Evolutionary conservation across 1,140 invertebrate genomes (phyloP).

Genomic region (Bombus fervidus): DNA sequence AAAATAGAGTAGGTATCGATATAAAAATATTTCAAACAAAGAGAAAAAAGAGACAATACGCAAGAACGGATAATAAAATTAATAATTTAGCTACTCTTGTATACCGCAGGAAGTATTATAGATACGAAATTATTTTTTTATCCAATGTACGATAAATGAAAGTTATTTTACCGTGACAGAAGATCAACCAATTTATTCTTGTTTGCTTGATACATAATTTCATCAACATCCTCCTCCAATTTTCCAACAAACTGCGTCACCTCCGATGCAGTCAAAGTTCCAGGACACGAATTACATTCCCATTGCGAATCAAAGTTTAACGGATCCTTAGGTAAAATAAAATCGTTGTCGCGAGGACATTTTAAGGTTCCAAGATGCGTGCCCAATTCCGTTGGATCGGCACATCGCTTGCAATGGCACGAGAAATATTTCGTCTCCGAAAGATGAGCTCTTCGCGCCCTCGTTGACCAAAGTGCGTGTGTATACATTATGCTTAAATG

Average conservation of each 20-base stretch:
- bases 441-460: slow-evolving; percentile 89
- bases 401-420: slow-evolving; percentile 89
- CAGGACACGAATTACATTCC: slow-evolving; percentile 88
- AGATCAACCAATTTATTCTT: slow-evolving; percentile 71
- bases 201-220: slow-evolving; percentile 78
- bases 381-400: slow-evolving; percentile 90
- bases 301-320: slow-evolving; percentile 88
- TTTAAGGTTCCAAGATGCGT: slow-evolving; percentile 89
- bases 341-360: slow-evolving; percentile 86
- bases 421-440: slow-evolving; percentile 91
- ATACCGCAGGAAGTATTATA: neutral
- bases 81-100: neutral
- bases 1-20: neutral
- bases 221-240: slow-evolving; percentile 89
- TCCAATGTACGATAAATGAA: neutral
- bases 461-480: slow-evolving; percentile 92
- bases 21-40: neutral
- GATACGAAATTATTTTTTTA: neutral
- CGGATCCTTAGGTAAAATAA: slow-evolving; percentile 87
- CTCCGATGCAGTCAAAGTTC: slow-evolving; percentile 83
- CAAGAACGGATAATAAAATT: neutral
- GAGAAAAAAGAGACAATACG: neutral
- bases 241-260: slow-evolving; percentile 86
- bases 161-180: slow-evolving; percentile 70
- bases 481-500: slow-evolving; percentile 92